phyloP scores from a whole-genome alignment of 1,140 invertebrate species.

The Chelonus insularis region DNA sequence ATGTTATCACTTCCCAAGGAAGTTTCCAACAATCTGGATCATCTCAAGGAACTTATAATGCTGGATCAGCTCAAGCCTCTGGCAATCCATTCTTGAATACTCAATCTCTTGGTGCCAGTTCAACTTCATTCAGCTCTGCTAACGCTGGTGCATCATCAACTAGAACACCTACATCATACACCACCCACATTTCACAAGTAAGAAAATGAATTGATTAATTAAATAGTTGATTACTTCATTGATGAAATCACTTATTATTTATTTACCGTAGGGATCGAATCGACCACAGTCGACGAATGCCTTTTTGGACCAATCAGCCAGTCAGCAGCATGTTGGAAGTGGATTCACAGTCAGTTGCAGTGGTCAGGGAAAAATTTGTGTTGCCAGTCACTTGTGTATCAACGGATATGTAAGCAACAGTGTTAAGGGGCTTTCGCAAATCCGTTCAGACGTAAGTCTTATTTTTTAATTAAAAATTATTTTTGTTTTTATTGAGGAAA shows the following conservation, averaged over 20 bases:
- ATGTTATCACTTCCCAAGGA: no score
- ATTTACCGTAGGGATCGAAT: background rate
- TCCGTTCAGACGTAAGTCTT: slow-evolving; percentile 53
- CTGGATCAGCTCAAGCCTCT: background rate
- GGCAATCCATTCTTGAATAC: background rate
- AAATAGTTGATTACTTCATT: no score
- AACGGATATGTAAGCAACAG: slow-evolving; percentile 62
- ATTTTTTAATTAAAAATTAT: slow-evolving; percentile 8
- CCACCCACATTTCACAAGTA: no score
- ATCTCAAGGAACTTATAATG: background rate
- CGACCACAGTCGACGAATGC: background rate
- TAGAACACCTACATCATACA: no score
- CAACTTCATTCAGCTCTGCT: no score
- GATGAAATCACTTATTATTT: slow-evolving; percentile 3
- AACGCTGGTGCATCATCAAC: no score
- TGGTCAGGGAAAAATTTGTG: slow-evolving; percentile 63
- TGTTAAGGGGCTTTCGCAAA: slow-evolving; percentile 56
- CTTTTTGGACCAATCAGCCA: background rate
- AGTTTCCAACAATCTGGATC: background rate
- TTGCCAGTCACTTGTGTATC: slow-evolving; percentile 60
- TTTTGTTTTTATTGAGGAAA: no score
- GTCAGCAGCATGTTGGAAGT: slow-evolving; percentile 15
- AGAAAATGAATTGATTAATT: no score
- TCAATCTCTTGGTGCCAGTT: background rate
- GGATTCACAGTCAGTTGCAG: slow-evolving; percentile 49